Conservation (phyloP, 2,113 vertebrate species). For the Tylochromis polylepis region DNA sequence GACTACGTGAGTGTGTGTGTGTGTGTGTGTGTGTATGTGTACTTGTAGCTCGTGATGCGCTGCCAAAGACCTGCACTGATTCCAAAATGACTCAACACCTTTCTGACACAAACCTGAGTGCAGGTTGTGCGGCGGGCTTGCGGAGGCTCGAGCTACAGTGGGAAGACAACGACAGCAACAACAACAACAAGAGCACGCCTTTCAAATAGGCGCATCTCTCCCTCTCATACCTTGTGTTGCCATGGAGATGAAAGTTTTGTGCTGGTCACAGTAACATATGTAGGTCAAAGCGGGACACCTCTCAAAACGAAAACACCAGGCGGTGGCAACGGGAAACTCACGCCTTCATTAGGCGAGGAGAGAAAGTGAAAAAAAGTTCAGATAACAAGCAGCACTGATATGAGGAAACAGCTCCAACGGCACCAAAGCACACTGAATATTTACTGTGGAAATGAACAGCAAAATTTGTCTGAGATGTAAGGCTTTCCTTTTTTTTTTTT, state of each 20-base stretch:
- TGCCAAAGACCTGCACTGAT: not conserved
- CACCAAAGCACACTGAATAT: not conserved
- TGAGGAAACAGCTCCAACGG: not conserved
- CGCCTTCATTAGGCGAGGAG: not conserved
- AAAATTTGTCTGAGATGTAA: not conserved
- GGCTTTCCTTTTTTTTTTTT: not conserved
- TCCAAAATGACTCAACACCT: not conserved
- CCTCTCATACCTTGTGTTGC: slow-evolving; percentile 48
- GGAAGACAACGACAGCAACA: slow-evolving; percentile 12
- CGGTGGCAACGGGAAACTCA: not conserved
- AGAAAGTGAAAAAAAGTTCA: not conserved
- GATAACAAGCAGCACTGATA: slow-evolving; percentile 2
- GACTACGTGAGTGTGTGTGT: not conserved
- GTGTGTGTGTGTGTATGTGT: not conserved
- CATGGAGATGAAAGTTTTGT: slow-evolving; percentile 70
- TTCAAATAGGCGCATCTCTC: slow-evolving; percentile 25
- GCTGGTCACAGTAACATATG: slow-evolving; percentile 54
- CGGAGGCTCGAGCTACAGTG: not conserved
- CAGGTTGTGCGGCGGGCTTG: slow-evolving; percentile 12
- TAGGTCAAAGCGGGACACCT: slow-evolving; percentile 58
- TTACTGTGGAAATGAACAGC: not conserved
- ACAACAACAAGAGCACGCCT: not conserved
- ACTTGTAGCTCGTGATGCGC: not conserved
- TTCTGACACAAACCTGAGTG: not conserved
- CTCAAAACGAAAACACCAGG: slow-evolving; percentile 49